Evolutionary conservation across 23 tunicate species (phyloP), one percentile per base, ranked within the genome.

Genomic region (Botrylloides violaceus): DNA sequence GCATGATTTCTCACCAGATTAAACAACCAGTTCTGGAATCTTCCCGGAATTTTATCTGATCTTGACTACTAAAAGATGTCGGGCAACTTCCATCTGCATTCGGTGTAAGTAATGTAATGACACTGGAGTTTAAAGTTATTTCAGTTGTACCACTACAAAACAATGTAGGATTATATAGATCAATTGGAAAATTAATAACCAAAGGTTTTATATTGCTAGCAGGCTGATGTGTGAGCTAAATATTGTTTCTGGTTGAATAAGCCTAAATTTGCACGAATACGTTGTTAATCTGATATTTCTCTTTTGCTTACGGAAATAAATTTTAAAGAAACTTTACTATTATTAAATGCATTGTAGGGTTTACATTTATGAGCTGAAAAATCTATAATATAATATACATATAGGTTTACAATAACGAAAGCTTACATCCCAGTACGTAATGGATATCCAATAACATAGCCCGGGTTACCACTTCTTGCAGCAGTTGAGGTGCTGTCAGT

Each of bases 391-490:
- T n/a, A n/a, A n/a, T n/a, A n/a, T n/a, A n/a, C n/a, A n/a, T n/a
- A n/a, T n/a, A n/a, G n/a, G n/a, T n/a, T n/a, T n/a, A n/a, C n/a
- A n/a, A n/a, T n/a, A n/a, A n/a, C n/a, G n/a, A n/a, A n/a, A 59
- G 19, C 70, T 31, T 66, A 48, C 62, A 72, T 34, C 31, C 78
- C 95, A 30, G 82, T 61, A 30, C 72, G 60, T 12, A 87, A 37
- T 34, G 86, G 79, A 6, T 21, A 35, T 0, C 95, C 86, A 3
- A 71, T 76, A 0, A 87, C 38, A 75, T 87, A 87, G 3, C 95
- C 95, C 39, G 95, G 95, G 36, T 87, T 87, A 20, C 95, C 95
- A 71, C 86, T 76, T 59, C 80, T 64, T 2, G 34, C 33, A 2
- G 36, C 56, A 23, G 56, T 36, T 38, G 34, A 2, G 37, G 36